These are phyloP conservation scores for Cnemophilus loriae DNA, from an alignment of 2,113 vertebrate species.

Conservation along the genomic window DNA sequence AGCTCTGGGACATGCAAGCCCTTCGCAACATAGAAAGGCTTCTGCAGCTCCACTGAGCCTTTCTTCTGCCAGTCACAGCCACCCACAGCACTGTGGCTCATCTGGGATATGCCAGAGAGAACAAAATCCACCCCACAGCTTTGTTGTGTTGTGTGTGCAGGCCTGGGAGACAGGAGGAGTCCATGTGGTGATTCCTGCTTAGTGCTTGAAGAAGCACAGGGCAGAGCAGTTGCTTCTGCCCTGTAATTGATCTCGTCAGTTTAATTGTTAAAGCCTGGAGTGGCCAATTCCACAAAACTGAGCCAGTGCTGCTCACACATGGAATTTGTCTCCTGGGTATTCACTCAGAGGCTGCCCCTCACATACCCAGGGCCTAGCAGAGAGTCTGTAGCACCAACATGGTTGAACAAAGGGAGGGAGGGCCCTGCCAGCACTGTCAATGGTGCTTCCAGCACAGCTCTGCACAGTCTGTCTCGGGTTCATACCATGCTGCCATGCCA, in stretches of 20 bases:
- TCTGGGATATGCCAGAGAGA: background rate
- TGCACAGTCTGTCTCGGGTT: background rate
- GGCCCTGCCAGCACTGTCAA: background rate
- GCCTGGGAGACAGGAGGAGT: background rate
- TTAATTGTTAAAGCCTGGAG: background rate
- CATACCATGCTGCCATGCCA: fast-evolving
- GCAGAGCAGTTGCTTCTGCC: background rate
- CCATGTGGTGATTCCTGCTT: background rate
- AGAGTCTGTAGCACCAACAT: background rate
- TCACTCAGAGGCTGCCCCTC: background rate
- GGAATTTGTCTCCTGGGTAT: background rate
- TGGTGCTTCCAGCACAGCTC: background rate
- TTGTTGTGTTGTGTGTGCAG: background rate
- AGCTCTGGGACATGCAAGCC: background rate
- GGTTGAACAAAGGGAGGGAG: background rate
- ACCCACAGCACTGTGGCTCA: background rate
- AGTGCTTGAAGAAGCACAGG: background rate
- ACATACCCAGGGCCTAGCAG: fast-evolving
- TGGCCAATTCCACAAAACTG: background rate
- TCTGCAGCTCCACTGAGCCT: background rate
- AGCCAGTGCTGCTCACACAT: background rate
- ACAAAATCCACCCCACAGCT: background rate
- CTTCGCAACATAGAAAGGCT: background rate
- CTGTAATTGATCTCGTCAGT: background rate
- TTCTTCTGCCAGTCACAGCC: background rate